Evolutionary conservation across 2,113 vertebrate species (phyloP), one percentile per base, ranked within the genome.

Genomic region (Varanus salvator): DNA sequence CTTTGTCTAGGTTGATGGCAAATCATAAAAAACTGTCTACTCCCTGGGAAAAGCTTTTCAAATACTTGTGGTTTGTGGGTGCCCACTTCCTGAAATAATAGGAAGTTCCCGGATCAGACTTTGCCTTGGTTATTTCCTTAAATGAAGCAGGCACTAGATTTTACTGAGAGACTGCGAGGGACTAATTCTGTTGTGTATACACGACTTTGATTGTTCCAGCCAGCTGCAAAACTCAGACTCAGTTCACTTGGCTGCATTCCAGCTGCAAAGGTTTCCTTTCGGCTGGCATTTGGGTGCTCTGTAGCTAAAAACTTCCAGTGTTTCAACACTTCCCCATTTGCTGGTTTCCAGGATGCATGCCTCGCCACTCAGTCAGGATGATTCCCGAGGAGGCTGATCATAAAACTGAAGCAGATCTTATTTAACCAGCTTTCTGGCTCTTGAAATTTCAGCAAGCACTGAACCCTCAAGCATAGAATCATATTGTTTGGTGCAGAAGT

Each of bases 21-120:
- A 0, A 1, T 8, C 27, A n/a, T 0, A 0, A 4, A 38, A 82
- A 76, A 76, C 92, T 91, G 60, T 85, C 2, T 19, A 14, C 2
- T 80, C 77, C 34, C 23, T 4, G 86, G 34, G 29, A 77, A 1
- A 1, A 17, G 2, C 66, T 71, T 52, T 80, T 14, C 14, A 80
- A 48, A 21, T 44, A 29, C 1, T 54, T 38, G 52, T 38, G 31
- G 50, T 0, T 1, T 2, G 57, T 0, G 0, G 52, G 21, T 84
- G n/a, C 72, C 84, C 50, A 81, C 23, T 12, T 44, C 52, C 38
- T 5, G 2, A 3, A 11, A 31, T 21, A 21, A 9, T 17, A 48
- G 54, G 72, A 50, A 72, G 48, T 52, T 69, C 68, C 19, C 29
- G 60, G 11, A 27, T 9, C 29, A 21, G 44, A 23, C 76, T 52